Percentiles rank a stretch among this genome's conserved stretches.
phyloP scores from a whole-genome alignment of 2,113 vertebrate species.

The Heterocephalus glaber region DNA sequence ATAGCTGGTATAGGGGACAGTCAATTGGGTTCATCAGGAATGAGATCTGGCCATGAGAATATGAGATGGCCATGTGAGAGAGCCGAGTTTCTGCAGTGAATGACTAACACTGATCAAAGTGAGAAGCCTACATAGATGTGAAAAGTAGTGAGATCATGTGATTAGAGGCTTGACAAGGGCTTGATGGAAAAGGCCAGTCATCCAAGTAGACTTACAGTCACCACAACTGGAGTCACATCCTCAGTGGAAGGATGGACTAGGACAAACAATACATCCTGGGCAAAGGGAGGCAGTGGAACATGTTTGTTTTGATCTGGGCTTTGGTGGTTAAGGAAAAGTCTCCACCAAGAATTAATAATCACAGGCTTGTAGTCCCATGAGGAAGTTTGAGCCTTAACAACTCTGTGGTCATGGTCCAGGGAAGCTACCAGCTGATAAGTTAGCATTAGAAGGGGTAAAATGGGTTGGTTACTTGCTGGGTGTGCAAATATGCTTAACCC shows the following conservation, averaged over 20 bases:
- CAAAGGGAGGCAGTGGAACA: neutral
- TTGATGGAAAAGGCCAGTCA: neutral
- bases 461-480: neutral
- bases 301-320: neutral
- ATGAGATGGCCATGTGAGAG: neutral
- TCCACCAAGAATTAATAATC: neutral
- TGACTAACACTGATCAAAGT: neutral
- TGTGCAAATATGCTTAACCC: no score
- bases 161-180: neutral
- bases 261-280: neutral
- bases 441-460: neutral
- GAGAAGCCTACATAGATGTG: neutral
- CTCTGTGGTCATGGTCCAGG: neutral
- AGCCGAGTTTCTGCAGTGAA: neutral
- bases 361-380: neutral
- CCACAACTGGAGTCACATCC: neutral
- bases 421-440: neutral
- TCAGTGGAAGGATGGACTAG: neutral
- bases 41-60: neutral
- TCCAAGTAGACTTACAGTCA: neutral
- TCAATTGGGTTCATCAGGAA: neutral
- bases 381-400: neutral
- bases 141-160: neutral
- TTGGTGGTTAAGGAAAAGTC: neutral
- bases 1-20: neutral